phyloP scores from a whole-genome alignment of 2,113 vertebrate genomes.

The Castor canadensis region DNA sequence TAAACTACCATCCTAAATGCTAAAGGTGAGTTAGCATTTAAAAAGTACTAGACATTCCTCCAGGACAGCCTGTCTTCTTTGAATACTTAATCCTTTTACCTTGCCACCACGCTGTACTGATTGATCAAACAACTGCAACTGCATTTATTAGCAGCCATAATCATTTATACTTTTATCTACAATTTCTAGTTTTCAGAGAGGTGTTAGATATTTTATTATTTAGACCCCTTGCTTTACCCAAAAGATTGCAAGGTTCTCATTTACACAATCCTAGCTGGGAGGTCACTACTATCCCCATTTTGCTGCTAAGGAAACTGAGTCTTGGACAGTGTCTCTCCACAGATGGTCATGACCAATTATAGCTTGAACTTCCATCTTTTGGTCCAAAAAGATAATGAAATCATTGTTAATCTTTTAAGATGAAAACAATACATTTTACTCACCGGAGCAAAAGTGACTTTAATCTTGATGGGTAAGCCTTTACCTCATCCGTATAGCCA shows the following conservation, averaged over 20 bases:
- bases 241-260: neutral
- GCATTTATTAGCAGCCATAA: neutral
- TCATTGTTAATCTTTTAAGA: neutral
- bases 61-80: neutral
- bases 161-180: neutral
- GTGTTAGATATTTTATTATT: neutral
- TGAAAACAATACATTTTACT: neutral
- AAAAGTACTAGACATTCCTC: neutral
- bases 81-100: neutral
- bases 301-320: neutral
- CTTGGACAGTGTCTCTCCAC: neutral
- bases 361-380: neutral
- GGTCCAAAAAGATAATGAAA: constrained; percentile 10
- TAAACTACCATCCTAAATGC: neutral
- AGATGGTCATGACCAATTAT: neutral
- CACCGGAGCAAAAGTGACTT: constrained; percentile 17
- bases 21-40: neutral
- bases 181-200: neutral
- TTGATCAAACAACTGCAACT: neutral
- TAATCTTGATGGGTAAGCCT: neutral
- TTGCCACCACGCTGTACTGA: neutral
- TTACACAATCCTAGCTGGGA: neutral
- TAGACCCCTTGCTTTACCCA: neutral
- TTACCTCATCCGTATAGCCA: neutral
- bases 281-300: neutral